These are phyloP conservation scores for Kuschelorhynchus macadamiae DNA, from an alignment of 2,888 invertebrate genomes.

Conservation along the genomic window DNA sequence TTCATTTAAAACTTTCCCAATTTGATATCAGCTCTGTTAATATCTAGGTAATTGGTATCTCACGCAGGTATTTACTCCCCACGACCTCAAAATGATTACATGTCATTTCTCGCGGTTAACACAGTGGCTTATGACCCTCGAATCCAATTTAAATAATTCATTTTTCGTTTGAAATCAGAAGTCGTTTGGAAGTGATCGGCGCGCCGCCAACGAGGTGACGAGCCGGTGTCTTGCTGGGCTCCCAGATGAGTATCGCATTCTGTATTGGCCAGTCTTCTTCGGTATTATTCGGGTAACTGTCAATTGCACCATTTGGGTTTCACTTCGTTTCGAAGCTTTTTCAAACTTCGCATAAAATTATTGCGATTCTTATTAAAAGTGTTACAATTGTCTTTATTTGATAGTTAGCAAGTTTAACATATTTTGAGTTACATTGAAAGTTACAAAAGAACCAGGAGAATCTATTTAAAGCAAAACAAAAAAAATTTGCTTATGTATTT, in stretches of 20 bases:
- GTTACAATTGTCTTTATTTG: too few relatives aligned
- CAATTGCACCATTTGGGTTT: conserved; percentile 27
- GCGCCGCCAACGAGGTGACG: conserved; percentile 49
- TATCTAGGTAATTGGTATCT: too few relatives aligned
- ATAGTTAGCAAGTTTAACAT: too few relatives aligned
- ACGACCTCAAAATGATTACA: background rate
- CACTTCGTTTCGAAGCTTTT: too few relatives aligned
- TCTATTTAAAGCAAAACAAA: too few relatives aligned
- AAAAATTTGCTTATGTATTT: too few relatives aligned
- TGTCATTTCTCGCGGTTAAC: background rate
- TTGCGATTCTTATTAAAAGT: too few relatives aligned
- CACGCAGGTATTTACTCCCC: background rate
- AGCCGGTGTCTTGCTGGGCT: conserved; percentile 55
- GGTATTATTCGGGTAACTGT: conserved; percentile 14
- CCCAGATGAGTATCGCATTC: conserved; percentile 56
- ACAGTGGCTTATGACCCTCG: conserved; percentile 4
- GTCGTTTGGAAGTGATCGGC: conserved; percentile 57
- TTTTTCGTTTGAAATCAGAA: conserved; percentile 26
- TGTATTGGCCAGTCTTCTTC: conserved; percentile 12
- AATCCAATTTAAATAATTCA: conserved; percentile 19
- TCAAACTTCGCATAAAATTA: too few relatives aligned
- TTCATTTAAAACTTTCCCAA: too few relatives aligned
- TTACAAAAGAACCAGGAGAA: too few relatives aligned
- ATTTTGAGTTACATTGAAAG: too few relatives aligned
- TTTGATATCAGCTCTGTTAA: too few relatives aligned